A percentile compares a stretch with the other conserved stretches of the same genome.
phyloP scores from a whole-genome alignment of 2,888 invertebrate genomes.

The Gandaritis pyraliata region DNA sequence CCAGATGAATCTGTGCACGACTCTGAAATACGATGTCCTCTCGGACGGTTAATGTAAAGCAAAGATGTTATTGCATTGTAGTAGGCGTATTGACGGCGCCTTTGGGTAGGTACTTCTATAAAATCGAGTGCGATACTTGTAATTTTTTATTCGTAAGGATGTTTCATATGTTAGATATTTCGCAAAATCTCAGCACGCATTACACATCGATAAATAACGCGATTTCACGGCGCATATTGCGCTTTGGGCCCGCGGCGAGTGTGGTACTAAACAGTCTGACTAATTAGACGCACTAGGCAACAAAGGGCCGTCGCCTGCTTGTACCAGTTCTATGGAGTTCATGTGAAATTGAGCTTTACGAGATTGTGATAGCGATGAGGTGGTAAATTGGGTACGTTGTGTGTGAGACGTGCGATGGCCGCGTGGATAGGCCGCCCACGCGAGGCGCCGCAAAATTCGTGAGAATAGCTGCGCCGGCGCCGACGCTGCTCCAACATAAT shows the following conservation, averaged over 20 bases:
- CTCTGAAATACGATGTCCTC: constrained; percentile 76
- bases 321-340: constrained; percentile 49
- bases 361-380: constrained; percentile 49
- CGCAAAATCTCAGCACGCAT: constrained; percentile 45
- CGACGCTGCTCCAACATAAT: constrained; percentile 59
- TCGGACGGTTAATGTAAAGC: constrained; percentile 64
- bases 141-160: constrained; percentile 31
- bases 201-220: constrained; percentile 68
- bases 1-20: constrained; percentile 80
- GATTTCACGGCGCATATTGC: constrained; percentile 71
- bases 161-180: constrained; percentile 30
- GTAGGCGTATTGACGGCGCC: constrained; percentile 72
- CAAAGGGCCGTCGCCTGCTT: constrained; percentile 66
- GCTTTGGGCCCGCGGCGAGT: constrained; percentile 69
- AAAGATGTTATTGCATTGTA: constrained; percentile 63
- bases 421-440: constrained; percentile 80
- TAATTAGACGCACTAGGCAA: constrained; percentile 82
- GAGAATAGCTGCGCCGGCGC: constrained; percentile 77
- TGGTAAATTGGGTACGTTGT: constrained; percentile 53
- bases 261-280: constrained; percentile 80
- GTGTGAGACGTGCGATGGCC: constrained; percentile 73
- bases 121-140: constrained; percentile 42
- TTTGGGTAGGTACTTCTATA: constrained; percentile 58
- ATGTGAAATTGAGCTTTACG: constrained; percentile 52
- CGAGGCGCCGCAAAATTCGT: constrained; percentile 78